These are phyloP conservation scores for Penaeus monodon DNA, from an alignment of 2,888 invertebrate species.

Conservation along the genomic window DNA sequence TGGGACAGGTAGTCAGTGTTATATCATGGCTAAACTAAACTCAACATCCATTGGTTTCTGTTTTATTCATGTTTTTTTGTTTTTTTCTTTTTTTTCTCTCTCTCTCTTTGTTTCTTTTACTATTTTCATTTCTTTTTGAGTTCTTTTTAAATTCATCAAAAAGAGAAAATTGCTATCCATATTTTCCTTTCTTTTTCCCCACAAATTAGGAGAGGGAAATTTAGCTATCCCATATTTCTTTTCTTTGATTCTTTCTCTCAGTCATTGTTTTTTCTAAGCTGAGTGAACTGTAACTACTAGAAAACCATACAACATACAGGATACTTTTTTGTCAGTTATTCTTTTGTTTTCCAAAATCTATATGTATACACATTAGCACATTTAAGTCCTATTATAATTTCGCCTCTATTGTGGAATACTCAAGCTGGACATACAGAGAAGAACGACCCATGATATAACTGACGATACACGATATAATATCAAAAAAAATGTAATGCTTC, in stretches of 20 bases:
- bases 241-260: not conserved
- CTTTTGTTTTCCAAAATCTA: no score
- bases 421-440: no score
- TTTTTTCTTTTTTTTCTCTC: not conserved
- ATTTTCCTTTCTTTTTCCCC: not conserved
- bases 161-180: not conserved
- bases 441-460: no score
- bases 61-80: not conserved
- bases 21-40: conserved; percentile 41
- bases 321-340: no score
- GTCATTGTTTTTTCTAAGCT: no score
- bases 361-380: no score
- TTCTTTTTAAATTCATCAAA: not conserved
- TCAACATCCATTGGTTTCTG: conserved; percentile 8
- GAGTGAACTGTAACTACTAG: no score
- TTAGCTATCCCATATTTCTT: not conserved
- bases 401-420: no score
- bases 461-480: no score
- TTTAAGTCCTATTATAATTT: no score
- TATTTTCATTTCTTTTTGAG: not conserved
- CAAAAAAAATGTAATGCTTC: no score
- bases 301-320: no score
- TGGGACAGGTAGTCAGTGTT: conserved; percentile 57
- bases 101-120: not conserved
- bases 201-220: not conserved